A percentile compares a stretch with the other conserved stretches of the same genome.
These are phyloP conservation scores for Odobenus rosmarus DNA, from an alignment of 2,113 vertebrate genomes.

Conservation along the genomic window DNA sequence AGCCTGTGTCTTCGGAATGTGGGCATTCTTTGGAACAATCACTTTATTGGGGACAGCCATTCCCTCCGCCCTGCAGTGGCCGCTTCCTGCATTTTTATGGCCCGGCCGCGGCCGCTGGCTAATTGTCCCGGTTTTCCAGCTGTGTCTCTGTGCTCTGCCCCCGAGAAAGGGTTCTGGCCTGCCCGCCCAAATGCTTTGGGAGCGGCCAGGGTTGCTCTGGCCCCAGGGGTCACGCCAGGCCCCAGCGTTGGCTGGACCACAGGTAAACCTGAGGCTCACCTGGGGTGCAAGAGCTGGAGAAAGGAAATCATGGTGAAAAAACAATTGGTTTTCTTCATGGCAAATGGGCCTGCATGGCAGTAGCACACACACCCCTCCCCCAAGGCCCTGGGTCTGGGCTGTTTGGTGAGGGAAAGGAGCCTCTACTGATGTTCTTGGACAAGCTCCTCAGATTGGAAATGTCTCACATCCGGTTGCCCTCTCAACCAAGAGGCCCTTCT, in stretches of 20 bases:
- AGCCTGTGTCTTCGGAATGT: slow-evolving; percentile 72
- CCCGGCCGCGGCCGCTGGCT: slow-evolving; percentile 63
- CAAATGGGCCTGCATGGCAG: neutral
- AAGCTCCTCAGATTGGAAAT: neutral
- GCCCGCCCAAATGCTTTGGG: slow-evolving; percentile 22
- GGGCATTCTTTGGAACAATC: slow-evolving; percentile 80
- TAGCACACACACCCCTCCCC: neutral
- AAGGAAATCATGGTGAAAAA: neutral
- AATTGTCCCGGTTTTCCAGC: slow-evolving; percentile 79
- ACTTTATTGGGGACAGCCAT: slow-evolving; percentile 78
- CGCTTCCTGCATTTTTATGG: slow-evolving; percentile 82
- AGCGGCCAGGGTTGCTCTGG: neutral
- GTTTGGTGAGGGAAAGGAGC: neutral
- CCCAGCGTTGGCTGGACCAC: neutral
- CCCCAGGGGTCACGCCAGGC: neutral
- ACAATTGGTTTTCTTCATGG: neutral
- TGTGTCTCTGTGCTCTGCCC: slow-evolving; percentile 71
- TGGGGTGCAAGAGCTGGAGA: neutral
- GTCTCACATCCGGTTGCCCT: neutral
- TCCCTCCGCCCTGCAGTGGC: slow-evolving; percentile 64
- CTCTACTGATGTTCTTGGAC: neutral
- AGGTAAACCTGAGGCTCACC: neutral
- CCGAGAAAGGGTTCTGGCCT: slow-evolving; percentile 10
- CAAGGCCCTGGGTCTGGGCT: neutral
- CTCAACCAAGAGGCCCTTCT: neutral